Base-by-base conservation (phyloP, 2,888 invertebrate species). In the Aleiodes alternator region DNA sequence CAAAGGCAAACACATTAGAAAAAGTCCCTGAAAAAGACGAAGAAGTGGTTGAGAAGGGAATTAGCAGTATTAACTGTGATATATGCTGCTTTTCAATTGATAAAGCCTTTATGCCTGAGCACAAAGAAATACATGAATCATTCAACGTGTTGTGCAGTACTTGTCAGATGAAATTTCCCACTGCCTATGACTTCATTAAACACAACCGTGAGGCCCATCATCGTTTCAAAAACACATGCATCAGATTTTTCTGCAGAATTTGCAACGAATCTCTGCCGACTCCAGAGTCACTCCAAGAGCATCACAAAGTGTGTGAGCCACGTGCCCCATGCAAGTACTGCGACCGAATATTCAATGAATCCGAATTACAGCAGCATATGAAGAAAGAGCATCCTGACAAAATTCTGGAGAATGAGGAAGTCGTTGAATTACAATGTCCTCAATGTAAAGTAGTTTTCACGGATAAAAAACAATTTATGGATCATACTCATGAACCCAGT, bases 11-110 rank as follows among this genome's bases (percentile, higher is more conserved):
- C 0, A 34, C 4, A 6, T 6, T 6, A 38, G 34, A 6, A 34
- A 34, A 6, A 34, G 34, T 34, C 34, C 34, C 6, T 34, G 34
- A 34, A 6, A 34, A 4, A 34, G 6, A 6, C 6, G 34, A 34
- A 34, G 34, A 34, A 34, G 6, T 6, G 4, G 6, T 34, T 34
- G 34, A 34, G 34, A 4, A 50, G 5, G 7, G n/a, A 69, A 29
- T 56, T 1, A 31, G 2, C 34, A 14, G 0, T 34, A 73, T 78
- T 12, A 75, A 78, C 43, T 55, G 55, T 55, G 14, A 38, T 3
- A 12, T 16, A 2, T 61, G 61, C 23, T 8, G 12, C 5, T 34
- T 61, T 1, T 34, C 8, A n/a, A 34, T 61, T 34, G 38, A 61
- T 11, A 34, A 38, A 12, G 23, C 43, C 4, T 14, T 43, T 5